Base-by-base conservation (phyloP, 2,888 invertebrate genomes). In the Heteromyza rotundicornis region DNA sequence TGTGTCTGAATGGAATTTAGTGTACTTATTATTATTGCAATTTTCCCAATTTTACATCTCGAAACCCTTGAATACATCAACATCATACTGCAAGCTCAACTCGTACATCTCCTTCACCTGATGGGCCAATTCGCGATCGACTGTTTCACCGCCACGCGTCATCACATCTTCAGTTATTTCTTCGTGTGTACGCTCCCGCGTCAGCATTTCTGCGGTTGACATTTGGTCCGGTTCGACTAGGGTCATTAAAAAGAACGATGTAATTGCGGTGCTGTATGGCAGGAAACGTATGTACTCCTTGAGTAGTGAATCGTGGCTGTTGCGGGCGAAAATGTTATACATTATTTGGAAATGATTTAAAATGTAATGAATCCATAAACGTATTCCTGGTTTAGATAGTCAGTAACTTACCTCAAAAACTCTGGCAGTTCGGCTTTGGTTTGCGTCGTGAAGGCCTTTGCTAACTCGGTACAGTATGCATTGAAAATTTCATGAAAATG, bases 401-500 rank as follows among this genome's bases (percentile, higher is more conserved):
- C n/a, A n/a, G n/a, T n/a, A 35, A 7, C 20, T 35, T 67, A 82
- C 78, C 74, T 75, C 10, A 82, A 68, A 62, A 65, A 78, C 10
- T 64, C 64, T 0, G 82, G 82, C 17, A 80, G n/a, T 1, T 66
- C 22, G 1, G 60, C 56, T 0, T 60, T 24, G 0, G 71, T 59
- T 16, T 69, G 44, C 2, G 59, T 44, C 5, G 2, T 56, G 44
- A 68, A 76, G 50, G 65, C 69, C 0, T 68, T 64, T 0, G 65
- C 64, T 14, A 83, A 63, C 16, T 73, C 66, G 3, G 70, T 57
- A 63, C 74, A 74, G 58, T 83, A 83, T 0, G 71, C 64, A 22
- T 72, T 68, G 50, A 83, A 83, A 35, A 83, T 75, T 27, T 55
- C 32, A 7, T 75, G 65, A 17, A 82, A 82, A 66, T 82, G 35